Percentiles rank a stretch among this genome's conserved stretches.
These are phyloP conservation scores for Protonibea diacanthus DNA, from an alignment of 2,797 vertebrate genomes.

Conservation along the genomic window DNA sequence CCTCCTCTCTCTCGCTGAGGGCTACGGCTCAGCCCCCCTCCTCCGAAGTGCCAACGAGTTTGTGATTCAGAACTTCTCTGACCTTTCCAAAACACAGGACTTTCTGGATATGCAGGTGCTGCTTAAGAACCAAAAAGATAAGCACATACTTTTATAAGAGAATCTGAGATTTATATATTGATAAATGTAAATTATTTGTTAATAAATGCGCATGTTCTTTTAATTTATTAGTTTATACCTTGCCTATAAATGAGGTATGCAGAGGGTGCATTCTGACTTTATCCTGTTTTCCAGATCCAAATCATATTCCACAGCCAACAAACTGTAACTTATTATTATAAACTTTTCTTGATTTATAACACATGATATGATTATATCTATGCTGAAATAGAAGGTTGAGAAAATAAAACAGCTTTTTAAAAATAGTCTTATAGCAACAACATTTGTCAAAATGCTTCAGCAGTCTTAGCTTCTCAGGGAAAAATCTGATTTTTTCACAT, in stretches of 20 bases:
- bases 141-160: neutral
- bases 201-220: too few species aligned
- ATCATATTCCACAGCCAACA: neutral
- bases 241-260: neutral
- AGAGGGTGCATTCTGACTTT: neutral
- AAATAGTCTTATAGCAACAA: neutral
- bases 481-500: neutral
- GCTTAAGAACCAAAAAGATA: neutral
- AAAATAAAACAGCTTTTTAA: neutral
- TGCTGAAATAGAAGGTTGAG: too few species aligned
- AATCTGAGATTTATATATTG: neutral
- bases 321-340: neutral
- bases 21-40: constrained; percentile 90
- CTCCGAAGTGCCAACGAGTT: constrained; percentile 89
- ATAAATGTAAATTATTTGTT: neutral
- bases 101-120: constrained; percentile 92
- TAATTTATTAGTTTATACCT: neutral
- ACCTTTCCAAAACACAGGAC: constrained; percentile 88
- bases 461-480: neutral
- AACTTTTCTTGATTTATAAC: neutral
- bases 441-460: neutral
- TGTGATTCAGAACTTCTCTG: constrained; percentile 89
- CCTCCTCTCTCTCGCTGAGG: constrained; percentile 92
- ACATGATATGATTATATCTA: neutral
- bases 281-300: neutral